A percentile compares a stretch with the other conserved stretches of the same genome.
Conservation (phyloP, 2,888 invertebrate genomes). For the Hirtodrosophila trivittata region DNA sequence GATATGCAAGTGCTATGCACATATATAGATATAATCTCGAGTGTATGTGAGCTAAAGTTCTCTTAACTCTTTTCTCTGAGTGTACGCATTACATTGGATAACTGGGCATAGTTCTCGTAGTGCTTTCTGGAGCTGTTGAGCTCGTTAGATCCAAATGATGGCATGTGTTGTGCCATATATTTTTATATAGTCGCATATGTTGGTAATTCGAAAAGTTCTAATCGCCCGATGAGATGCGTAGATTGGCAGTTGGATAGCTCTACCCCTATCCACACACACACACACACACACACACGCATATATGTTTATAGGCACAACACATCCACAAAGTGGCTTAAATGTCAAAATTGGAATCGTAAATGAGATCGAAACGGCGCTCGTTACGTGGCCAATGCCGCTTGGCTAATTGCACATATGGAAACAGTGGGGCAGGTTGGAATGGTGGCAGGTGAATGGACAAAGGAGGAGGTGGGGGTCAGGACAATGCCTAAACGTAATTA, state of each 20-base stretch:
- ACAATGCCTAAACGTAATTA: constrained; percentile 58
- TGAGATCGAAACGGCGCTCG: constrained; percentile 50
- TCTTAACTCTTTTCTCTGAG: too few relatives aligned
- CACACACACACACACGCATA: constrained; percentile 5
- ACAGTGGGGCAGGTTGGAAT: neutral
- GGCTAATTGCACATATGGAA: constrained; percentile 51
- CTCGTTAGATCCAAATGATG: constrained; percentile 58
- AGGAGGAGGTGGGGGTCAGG: constrained; percentile 14
- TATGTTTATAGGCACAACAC: too few relatives aligned
- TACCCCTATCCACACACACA: constrained; percentile 2
- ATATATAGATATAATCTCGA: too few relatives aligned
- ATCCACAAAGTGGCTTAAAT: constrained; percentile 28
- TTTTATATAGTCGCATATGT: constrained; percentile 45
- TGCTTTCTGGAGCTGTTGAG: constrained; percentile 24
- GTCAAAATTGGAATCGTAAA: constrained; percentile 51
- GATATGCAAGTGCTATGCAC: too few relatives aligned
- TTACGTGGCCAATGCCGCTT: constrained; percentile 29
- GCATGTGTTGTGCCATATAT: constrained; percentile 32
- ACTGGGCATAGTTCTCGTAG: constrained; percentile 25
- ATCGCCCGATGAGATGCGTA: constrained; percentile 49
- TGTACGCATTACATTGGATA: constrained; percentile 15
- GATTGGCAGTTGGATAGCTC: constrained; percentile 21
- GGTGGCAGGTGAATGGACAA: neutral
- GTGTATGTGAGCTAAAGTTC: too few relatives aligned
- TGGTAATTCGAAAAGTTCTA: constrained; percentile 57